These are phyloP conservation scores for Xenopus borealis DNA, from an alignment of 2,113 vertebrate species.

Conservation along the genomic window DNA sequence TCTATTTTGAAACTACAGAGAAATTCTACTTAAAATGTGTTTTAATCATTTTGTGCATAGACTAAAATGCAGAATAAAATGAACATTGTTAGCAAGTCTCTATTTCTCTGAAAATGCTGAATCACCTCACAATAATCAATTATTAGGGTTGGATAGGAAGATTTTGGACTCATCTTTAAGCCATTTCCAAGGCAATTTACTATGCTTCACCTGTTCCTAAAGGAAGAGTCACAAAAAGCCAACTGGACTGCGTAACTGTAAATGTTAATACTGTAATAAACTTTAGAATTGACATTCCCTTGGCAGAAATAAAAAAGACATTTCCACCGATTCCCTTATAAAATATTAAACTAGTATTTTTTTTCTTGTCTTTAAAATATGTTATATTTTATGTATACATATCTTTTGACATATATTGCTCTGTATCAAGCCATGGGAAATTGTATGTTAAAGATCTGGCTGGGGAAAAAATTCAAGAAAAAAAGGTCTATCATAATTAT, in stretches of 20 bases:
- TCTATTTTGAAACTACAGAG: too few species aligned
- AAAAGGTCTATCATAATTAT: constrained; percentile 17
- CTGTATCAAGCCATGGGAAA: neutral
- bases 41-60: constrained; percentile 15
- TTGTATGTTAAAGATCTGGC: constrained; percentile 21
- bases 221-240: constrained; percentile 40
- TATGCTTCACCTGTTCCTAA: constrained; percentile 45
- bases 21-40: neutral
- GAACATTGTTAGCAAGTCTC: constrained; percentile 18
- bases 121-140: constrained; percentile 44
- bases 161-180: constrained; percentile 37
- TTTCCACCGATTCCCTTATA: constrained; percentile 35
- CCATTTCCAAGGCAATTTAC: constrained; percentile 40
- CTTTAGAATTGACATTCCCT: constrained; percentile 42
- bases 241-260: constrained; percentile 44
- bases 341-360: constrained; percentile 43
- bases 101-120: constrained; percentile 24
- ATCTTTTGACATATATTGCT: constrained; percentile 43
- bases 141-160: constrained; percentile 31
- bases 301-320: constrained; percentile 40
- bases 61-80: constrained; percentile 12
- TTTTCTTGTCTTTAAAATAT: constrained; percentile 35
- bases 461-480: neutral
- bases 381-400: constrained; percentile 36
- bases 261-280: constrained; percentile 48